Evolutionary conservation across 2,113 vertebrate genomes (phyloP), one percentile per base, ranked within the genome.

Genomic region (Argyrosomus japonicus): DNA sequence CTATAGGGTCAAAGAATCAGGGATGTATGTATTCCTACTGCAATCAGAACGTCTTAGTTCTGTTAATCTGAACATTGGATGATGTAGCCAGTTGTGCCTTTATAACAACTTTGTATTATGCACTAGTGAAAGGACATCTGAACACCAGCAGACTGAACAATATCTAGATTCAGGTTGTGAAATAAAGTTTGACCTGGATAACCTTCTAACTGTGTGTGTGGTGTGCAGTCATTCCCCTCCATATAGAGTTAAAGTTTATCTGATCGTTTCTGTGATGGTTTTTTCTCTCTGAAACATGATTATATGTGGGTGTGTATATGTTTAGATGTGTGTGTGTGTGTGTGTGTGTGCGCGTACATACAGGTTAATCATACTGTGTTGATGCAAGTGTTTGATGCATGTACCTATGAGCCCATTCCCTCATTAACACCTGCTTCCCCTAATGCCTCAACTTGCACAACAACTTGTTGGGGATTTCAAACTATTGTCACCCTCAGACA

Each of bases 391-490:
- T 56, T 48, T 50, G 17, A 75, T 12, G 13, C 15, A n/a, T 36
- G 17, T 36, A 48, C 58, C 43, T 50, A 5, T 68, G 6, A 36
- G 32, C 32, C n/a, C 21, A 21, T 68, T 60, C 6, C 17, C 17
- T 77, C 21, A 75, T 51, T 68, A 68, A 62, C 13, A 14, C 29
- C 50, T 75, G 9, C 5, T 15, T 74, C 43, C 48, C 21, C 27
- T 47, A 13, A 40, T 47, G 32, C 36, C 10, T 45, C 19, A 23
- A 27, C 63, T 43, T 78, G 21, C 43, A 76, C 27, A 51, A 75
- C 25, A 80, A 51, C 68, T 72, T 78, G 51, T 81, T 65, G 43
- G 32, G 23, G 23, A 61, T 50, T 57, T 68, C 25, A 27, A 79
- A 84, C 60, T 23, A 12, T 19, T 61, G 68, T 72, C 18, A 25